Evolutionary conservation across 2,797 vertebrate genomes (phyloP), one percentile per base, ranked within the genome.

Genomic region (Lepilemur septentrionalis): DNA sequence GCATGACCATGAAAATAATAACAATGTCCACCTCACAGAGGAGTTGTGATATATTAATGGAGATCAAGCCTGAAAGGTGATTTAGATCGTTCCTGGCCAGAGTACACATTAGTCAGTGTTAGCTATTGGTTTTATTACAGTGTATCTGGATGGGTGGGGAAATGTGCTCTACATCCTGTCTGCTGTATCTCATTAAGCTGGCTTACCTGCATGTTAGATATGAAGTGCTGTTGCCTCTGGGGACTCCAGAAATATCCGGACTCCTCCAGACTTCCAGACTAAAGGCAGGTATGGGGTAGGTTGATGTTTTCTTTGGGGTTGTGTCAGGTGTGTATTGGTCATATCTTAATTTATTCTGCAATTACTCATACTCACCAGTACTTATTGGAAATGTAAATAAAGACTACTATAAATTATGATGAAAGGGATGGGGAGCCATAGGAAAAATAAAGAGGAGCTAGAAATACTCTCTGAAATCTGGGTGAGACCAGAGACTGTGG

Each of bases 371-470:
- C 22, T 89, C 50, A 69, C 52, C 72, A 72, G 43, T 50, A 72
- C 30, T 93, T 81, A 61, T 20, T 76, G 63, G 30, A 92, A 93
- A 83, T 30, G 38, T 75, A 93, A 96, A 94, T 30, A 89, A 89
- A 89, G 41, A 85, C 55, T 57, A 2, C 46, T 81, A 32, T 43
- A 78, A 48, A 73, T 96, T 78, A 89, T 86, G 69, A 89, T 67
- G 41, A 96, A 79, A 92, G 78, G 1, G 15, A 61, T 81, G 7
- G 38, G 35, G 18, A 70, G 63, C 28, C 14, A 5, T 43, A 81
- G 35, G 43, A 69, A 89, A 85, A 84, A 76, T 55, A 61, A 50
- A 95, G 41, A 82, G 28, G 43, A 61, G 4, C 59, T 69, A 50
- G 35, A 94, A 91, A 83, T 69, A n/a, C 10, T 91, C 20, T 72